phyloP scores from a whole-genome alignment of 2,113 vertebrate genomes.

The Datnioides undecimradiatus region DNA sequence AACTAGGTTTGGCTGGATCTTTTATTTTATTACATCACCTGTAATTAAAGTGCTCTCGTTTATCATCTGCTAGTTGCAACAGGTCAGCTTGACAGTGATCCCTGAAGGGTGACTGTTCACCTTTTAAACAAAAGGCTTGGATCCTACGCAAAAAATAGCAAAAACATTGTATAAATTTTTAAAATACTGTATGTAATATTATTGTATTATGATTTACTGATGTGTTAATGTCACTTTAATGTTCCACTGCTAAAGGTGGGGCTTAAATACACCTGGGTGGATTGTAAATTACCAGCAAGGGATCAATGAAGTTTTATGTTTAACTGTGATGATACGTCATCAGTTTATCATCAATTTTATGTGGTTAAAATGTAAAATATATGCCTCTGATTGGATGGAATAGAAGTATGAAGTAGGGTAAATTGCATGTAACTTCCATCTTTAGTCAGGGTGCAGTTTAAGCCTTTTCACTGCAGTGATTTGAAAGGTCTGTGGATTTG shows the following conservation, averaged over 20 bases:
- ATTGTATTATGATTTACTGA: not conserved
- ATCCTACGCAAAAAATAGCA: no score
- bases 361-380: no score
- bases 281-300: not conserved
- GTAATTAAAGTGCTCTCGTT: slow-evolving; percentile 10
- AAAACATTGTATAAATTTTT: no score
- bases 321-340: not conserved
- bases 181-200: not conserved
- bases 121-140: no score
- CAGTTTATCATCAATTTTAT: no score
- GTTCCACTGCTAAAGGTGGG: not conserved
- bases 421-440: no score
- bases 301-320: not conserved
- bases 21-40: slow-evolving; percentile 8
- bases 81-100: slow-evolving; percentile 2
- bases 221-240: not conserved
- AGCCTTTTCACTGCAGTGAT: not conserved
- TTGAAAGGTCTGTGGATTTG: no score
- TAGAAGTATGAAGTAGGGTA: no score
- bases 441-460: not conserved
- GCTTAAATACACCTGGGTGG: not conserved
- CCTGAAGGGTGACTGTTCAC: slow-evolving; percentile 8
- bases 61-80: not conserved
- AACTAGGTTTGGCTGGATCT: not conserved
- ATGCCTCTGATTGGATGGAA: no score